Evolutionary conservation across 2,888 invertebrate species (phyloP).

Genomic region (Zootermopsis nevadensis): DNA sequence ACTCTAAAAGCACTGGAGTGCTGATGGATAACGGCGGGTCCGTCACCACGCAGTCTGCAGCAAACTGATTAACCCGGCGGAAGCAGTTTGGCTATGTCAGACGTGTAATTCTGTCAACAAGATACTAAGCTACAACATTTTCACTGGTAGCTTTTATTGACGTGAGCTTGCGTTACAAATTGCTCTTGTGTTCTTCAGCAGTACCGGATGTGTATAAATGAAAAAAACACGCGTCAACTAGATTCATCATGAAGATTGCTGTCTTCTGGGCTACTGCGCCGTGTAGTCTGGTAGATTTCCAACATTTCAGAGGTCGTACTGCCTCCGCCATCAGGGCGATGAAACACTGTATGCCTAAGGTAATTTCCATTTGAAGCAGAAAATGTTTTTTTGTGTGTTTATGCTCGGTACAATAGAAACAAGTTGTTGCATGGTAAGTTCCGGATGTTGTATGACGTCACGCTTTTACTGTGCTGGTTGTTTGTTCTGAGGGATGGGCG

Average conservation of each 20-base stretch:
- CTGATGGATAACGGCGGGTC: not conserved
- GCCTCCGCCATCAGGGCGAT: no score
- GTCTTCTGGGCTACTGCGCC: no score
- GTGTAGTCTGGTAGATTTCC: no score
- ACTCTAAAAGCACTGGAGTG: not conserved
- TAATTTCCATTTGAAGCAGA: not conserved
- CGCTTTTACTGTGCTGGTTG: not conserved
- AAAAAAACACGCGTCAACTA: no score
- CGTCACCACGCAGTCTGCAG: no score
- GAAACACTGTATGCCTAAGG: not conserved
- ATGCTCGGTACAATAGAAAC: not conserved
- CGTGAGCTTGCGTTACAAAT: no score
- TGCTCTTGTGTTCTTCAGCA: no score
- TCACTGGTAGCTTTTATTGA: no score
- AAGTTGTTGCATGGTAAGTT: conserved; percentile 26
- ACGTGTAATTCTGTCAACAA: not conserved
- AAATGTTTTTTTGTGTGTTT: conserved; percentile 9
- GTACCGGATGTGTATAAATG: no score
- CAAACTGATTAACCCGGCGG: not conserved
- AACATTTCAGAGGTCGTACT: no score
- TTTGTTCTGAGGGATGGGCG: conserved; percentile 29
- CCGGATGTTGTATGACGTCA: conserved; percentile 38
- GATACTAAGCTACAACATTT: no score
- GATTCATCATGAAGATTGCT: no score
- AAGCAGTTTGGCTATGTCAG: not conserved